These are phyloP conservation scores for Corynorhinus townsendii DNA, from an alignment of 2,113 vertebrate species.

Conservation along the genomic window DNA sequence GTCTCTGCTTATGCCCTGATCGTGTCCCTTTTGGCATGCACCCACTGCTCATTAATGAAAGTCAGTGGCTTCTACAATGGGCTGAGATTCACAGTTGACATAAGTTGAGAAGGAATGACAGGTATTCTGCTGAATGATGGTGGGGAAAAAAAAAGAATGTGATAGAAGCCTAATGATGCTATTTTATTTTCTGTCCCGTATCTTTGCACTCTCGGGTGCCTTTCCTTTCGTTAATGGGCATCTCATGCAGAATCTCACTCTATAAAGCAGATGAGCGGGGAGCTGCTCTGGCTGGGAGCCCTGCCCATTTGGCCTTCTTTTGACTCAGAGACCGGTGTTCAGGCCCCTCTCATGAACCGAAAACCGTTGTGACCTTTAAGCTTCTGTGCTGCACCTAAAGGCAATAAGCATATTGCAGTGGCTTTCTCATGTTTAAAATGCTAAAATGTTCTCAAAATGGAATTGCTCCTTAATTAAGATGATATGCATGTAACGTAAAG, in stretches of 20 bases:
- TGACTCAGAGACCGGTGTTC: not conserved
- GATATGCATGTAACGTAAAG: not conserved
- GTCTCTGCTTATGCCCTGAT: not conserved
- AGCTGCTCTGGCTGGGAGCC: not conserved
- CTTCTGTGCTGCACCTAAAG: not conserved
- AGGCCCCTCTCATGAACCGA: not conserved
- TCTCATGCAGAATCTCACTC: not conserved
- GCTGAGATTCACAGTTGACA: not conserved
- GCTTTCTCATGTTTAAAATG: not conserved
- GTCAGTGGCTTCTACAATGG: not conserved
- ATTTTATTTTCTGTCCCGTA: not conserved
- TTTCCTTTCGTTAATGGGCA: not conserved
- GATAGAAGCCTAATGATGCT: not conserved
- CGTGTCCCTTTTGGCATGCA: not conserved
- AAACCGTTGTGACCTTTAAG: not conserved
- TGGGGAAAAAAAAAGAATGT: not conserved
- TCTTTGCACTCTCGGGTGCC: not conserved
- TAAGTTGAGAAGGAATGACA: not conserved
- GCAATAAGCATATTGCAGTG: not conserved
- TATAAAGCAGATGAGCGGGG: not conserved
- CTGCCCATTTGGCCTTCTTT: not conserved
- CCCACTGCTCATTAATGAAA: not conserved
- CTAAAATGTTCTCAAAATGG: not conserved
- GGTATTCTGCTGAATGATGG: not conserved
- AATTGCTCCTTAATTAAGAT: not conserved